Evolutionary conservation across 2,113 vertebrate genomes (phyloP).

Genomic region (Andinoacara biseriatus): DNA sequence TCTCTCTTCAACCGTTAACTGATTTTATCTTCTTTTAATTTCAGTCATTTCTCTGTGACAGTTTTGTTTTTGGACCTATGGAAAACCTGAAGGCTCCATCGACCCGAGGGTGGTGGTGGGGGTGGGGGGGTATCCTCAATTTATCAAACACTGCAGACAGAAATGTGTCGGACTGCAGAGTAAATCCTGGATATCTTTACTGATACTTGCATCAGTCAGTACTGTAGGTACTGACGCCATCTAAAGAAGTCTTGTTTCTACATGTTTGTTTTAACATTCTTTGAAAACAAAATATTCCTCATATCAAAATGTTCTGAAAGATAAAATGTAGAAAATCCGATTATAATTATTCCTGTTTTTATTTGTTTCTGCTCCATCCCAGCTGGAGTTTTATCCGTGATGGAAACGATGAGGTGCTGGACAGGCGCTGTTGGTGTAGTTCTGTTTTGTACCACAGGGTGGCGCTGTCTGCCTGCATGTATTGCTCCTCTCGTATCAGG

Average conservation of each 20-base stretch:
- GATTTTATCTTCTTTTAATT: no score
- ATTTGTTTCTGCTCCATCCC: no score
- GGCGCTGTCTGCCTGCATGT: slow-evolving; percentile 11
- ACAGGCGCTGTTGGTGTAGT: neutral
- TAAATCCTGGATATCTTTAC: neutral
- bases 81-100: neutral
- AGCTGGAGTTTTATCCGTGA: neutral
- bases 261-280: no score
- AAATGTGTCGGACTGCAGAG: neutral
- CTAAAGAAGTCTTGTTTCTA: no score
- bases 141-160: neutral
- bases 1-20: no score
- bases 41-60: neutral
- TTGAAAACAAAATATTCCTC: no score
- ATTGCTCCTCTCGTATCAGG: neutral
- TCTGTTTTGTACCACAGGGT: slow-evolving; percentile 44
- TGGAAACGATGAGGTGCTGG: neutral
- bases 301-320: neutral
- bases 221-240: neutral
- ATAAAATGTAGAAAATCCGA: neutral
- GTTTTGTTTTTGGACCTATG: neutral
- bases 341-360: neutral
- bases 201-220: neutral
- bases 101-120: accelerated
- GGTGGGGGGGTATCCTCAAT: neutral